Percentiles rank a stretch among this genome's conserved stretches.
These are phyloP conservation scores for Gopherus flavomarginatus DNA, from an alignment of 2,113 vertebrate genomes.

Conservation along the genomic window DNA sequence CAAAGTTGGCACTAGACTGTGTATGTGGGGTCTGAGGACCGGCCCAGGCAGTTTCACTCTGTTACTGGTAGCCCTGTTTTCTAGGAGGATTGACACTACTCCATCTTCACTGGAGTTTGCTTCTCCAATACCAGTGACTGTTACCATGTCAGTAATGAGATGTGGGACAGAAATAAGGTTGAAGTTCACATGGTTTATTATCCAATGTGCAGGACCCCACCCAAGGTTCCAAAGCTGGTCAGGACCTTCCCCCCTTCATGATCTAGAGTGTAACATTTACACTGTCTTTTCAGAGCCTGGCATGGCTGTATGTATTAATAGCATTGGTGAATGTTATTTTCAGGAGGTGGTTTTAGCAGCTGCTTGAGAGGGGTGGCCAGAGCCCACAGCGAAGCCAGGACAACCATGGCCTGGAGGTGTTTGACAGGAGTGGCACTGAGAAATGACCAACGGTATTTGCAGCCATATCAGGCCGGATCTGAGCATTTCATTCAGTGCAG, in stretches of 20 bases:
- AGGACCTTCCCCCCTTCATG: neutral
- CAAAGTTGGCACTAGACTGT: neutral
- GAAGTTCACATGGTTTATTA: neutral
- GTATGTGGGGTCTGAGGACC: neutral
- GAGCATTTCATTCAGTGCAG: neutral
- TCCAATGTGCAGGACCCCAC: neutral
- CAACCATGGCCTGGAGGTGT: neutral
- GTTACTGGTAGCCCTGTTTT: neutral
- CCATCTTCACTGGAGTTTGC: neutral
- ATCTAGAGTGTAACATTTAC: neutral
- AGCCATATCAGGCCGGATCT: neutral
- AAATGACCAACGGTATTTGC: neutral
- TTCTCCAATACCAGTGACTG: neutral
- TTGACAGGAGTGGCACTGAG: neutral
- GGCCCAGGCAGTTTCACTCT: neutral
- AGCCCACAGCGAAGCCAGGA: neutral
- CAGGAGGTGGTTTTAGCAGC: neutral
- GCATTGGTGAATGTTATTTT: neutral
- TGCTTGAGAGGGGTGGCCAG: neutral
- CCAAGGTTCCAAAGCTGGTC: neutral
- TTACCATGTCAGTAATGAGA: neutral
- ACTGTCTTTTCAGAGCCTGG: neutral
- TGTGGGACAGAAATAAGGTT: neutral
- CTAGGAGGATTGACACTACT: neutral
- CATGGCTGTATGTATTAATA: accelerated